phyloP scores from a whole-genome alignment of 2,797 vertebrate genomes.

The Babyrousa celebensis region DNA sequence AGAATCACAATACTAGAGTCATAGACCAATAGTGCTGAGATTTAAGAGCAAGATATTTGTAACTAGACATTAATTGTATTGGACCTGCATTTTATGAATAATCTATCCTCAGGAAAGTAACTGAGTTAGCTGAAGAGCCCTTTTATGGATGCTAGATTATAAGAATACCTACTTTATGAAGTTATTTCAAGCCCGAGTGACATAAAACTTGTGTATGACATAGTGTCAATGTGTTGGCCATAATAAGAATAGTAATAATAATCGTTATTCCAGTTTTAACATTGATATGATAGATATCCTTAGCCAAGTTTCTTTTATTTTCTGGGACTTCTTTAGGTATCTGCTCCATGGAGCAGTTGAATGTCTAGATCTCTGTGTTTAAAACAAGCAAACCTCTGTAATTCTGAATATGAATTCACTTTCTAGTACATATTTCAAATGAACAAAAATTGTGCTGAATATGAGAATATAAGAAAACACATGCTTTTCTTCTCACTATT shows the following conservation, averaged over 20 bases:
- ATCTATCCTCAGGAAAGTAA: not conserved
- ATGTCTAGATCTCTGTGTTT: slow-evolving; percentile 18
- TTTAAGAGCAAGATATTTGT: not conserved
- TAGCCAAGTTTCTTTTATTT: not conserved
- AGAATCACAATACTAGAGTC: not conserved
- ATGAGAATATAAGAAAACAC: not conserved
- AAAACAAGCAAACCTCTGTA: not conserved
- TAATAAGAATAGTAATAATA: not conserved
- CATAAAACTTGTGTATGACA: not conserved
- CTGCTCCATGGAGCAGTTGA: not conserved
- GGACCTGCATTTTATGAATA: not conserved
- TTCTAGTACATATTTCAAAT: slow-evolving; percentile 22
- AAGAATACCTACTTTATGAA: not conserved
- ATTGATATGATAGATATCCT: not conserved
- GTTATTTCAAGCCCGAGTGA: not conserved
- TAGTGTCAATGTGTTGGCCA: not conserved
- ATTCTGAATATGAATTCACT: not conserved
- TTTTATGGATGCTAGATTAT: not conserved
- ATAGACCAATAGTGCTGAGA: not conserved
- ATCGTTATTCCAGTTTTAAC: slow-evolving; percentile 25
- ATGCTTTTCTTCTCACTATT: not conserved
- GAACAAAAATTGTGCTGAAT: not conserved
- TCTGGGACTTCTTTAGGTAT: not conserved
- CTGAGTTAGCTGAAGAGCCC: not conserved
- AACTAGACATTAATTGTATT: not conserved